A percentile compares a stretch with the other conserved stretches of the same genome.
Conservation (phyloP, 2,113 vertebrate genomes). For the Psilopogon haemacephalus region DNA sequence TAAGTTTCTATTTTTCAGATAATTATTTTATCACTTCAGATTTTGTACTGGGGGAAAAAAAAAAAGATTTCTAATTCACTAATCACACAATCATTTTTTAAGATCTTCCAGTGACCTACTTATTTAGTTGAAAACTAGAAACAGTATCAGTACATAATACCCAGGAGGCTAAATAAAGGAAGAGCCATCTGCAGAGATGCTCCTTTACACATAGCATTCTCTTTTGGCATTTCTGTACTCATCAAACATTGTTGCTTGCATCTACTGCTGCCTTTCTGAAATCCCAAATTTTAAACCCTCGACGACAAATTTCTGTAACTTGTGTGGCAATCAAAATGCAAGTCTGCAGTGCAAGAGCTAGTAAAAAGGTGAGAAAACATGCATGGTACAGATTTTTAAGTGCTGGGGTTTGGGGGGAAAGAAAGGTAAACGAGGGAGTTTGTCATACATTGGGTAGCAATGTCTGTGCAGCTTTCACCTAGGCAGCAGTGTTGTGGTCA, state of each 20-base stretch:
- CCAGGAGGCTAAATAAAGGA: background rate
- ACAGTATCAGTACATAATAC: background rate
- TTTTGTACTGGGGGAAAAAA: background rate
- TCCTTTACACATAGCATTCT: background rate
- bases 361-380: background rate
- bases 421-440: background rate
- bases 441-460: background rate
- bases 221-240: background rate
- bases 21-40: too few species aligned
- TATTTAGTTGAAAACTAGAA: background rate
- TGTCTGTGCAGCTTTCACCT: background rate
- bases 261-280: background rate
- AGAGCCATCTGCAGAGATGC: background rate
- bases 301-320: background rate
- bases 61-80: background rate
- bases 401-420: background rate
- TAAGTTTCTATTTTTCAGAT: background rate
- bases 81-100: background rate
- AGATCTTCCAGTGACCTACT: background rate
- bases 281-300: background rate
- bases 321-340: background rate
- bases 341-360: background rate
- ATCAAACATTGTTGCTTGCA: background rate
- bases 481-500: background rate
- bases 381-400: background rate